These are phyloP conservation scores for Sorex araneus DNA, from an alignment of 2,113 vertebrate species.

Conservation along the genomic window DNA sequence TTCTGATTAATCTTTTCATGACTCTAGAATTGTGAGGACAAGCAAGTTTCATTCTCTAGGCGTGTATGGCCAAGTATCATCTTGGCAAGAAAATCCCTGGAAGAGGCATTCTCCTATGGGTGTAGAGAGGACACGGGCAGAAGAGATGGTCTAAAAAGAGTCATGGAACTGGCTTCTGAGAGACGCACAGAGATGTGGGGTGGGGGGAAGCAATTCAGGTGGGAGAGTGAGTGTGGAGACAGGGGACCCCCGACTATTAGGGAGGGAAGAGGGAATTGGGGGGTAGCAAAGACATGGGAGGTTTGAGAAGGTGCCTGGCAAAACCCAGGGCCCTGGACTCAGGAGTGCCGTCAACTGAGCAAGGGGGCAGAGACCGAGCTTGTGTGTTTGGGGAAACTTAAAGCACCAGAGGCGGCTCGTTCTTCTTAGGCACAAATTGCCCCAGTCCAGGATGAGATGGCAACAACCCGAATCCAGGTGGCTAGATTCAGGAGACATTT, in stretches of 20 bases:
- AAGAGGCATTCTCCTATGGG: not conserved
- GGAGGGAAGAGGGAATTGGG: not conserved
- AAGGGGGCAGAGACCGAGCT: not conserved
- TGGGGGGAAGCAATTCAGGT: not conserved
- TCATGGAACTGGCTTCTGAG: not conserved
- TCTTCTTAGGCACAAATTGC: slow-evolving; percentile 1
- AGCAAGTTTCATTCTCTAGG: slow-evolving; percentile 22
- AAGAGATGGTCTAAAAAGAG: not conserved
- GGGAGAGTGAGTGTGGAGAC: not conserved
- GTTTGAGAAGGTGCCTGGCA: not conserved
- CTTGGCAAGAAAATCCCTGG: not conserved
- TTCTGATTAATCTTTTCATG: slow-evolving; percentile 55
- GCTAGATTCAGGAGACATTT: slow-evolving; percentile 7
- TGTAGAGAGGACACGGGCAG: not conserved
- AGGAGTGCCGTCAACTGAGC: not conserved
- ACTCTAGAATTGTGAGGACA: slow-evolving; percentile 11
- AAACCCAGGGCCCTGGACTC: not conserved
- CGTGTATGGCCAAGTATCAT: not conserved
- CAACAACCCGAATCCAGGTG: not conserved
- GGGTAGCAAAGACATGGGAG: not conserved
- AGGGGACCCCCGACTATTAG: not conserved
- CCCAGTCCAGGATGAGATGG: not conserved
- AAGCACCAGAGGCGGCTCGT: not conserved
- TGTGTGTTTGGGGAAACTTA: not conserved
- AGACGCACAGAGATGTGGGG: not conserved